phyloP scores from a whole-genome alignment of 2,113 vertebrate genomes.

The Progne subis region DNA sequence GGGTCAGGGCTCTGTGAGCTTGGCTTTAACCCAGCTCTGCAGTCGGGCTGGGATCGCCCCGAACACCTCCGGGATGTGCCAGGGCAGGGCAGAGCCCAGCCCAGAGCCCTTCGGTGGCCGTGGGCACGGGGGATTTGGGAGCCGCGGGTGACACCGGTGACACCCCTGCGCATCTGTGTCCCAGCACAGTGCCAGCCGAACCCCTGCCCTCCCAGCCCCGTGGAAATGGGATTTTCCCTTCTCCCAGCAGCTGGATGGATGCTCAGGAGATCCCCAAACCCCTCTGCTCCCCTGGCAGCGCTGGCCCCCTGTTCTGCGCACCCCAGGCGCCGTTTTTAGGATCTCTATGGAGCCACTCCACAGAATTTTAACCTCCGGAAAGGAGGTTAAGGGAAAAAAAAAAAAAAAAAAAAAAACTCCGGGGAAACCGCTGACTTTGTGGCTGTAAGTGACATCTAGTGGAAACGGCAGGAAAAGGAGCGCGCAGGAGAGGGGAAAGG shows the following conservation, averaged over 20 bases:
- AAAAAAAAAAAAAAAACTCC: not conserved
- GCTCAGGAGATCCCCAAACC: not conserved
- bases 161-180: not conserved
- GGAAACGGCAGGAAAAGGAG: slow-evolving; percentile 5
- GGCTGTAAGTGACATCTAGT: slow-evolving; percentile 68
- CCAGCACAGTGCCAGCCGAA: not conserved
- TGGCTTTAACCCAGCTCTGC: no score
- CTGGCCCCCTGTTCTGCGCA: not conserved
- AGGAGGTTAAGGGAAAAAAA: not conserved
- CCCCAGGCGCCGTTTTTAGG: not conserved
- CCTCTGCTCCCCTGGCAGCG: not conserved
- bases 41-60: not conserved
- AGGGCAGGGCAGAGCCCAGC: not conserved
- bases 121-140: fast-evolving
- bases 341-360: not conserved
- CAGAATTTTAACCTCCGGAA: not conserved
- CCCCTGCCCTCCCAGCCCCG: no score
- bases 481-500: not conserved
- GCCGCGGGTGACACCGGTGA: not conserved
- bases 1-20: not conserved
- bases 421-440: not conserved
- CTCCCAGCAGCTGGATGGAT: not conserved
- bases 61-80: not conserved
- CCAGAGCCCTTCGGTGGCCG: not conserved
- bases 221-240: not conserved